phyloP scores from a whole-genome alignment of 2,113 vertebrate species.

The Ibidorhyncha struthersii region DNA sequence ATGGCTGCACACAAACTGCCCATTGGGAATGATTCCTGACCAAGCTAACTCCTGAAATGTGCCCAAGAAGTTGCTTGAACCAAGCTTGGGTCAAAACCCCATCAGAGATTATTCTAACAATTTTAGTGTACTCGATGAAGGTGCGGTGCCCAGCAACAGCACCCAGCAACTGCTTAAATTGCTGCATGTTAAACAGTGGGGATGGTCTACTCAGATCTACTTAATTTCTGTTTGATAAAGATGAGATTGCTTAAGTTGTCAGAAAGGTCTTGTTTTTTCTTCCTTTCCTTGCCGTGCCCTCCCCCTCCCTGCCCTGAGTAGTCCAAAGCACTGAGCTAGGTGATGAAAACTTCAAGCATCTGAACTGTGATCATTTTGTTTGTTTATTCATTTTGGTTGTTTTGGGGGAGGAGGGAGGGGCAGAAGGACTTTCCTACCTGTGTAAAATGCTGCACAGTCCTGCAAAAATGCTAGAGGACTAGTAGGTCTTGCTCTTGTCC shows the following conservation, averaged over 20 bases:
- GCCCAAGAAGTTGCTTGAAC: neutral
- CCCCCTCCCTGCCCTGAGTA: neutral
- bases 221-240: neutral
- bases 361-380: too few relatives aligned
- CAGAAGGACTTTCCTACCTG: neutral
- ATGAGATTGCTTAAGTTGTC: neutral
- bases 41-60: neutral
- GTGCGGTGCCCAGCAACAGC: neutral
- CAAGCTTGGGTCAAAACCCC: neutral
- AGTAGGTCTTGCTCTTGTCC: neutral
- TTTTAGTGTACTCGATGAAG: neutral
- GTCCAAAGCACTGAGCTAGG: neutral
- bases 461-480: neutral
- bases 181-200: neutral
- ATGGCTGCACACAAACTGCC: neutral
- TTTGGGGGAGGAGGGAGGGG: rapidly evolving
- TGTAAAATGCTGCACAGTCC: neutral
- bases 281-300: too few relatives aligned
- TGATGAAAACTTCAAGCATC: neutral
- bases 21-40: neutral
- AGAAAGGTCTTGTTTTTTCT: too few relatives aligned
- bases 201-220: neutral
- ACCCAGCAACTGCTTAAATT: neutral
- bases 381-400: too few relatives aligned
- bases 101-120: neutral